These are phyloP conservation scores for Rhagium mordax DNA, from an alignment of 2,888 invertebrate species.

Conservation along the genomic window DNA sequence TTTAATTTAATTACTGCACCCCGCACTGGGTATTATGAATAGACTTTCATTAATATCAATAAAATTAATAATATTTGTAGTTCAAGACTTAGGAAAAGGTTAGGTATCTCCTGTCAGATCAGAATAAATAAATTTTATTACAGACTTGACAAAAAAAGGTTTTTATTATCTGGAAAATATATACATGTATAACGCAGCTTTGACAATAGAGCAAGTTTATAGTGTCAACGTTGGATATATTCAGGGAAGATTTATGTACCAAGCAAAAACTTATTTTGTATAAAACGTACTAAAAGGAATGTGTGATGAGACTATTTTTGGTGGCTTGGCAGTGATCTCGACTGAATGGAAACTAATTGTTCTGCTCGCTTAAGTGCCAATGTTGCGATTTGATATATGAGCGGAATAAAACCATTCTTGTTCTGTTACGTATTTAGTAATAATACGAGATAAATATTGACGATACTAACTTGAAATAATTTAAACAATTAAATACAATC, in stretches of 20 bases:
- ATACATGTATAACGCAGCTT: background rate
- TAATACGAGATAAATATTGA: background rate
- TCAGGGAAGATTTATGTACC: constrained; percentile 10
- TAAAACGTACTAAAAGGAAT: background rate
- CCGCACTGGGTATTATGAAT: too few relatives aligned
- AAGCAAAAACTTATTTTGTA: constrained; percentile 16
- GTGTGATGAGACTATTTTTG: background rate
- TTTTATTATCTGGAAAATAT: background rate
- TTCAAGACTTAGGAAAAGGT: too few relatives aligned
- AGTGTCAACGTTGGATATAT: constrained; percentile 2
- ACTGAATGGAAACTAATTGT: constrained; percentile 9
- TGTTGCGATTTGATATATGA: constrained; percentile 6
- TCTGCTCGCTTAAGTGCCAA: constrained; percentile 1
- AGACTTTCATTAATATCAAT: too few relatives aligned
- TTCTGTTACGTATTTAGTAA: background rate
- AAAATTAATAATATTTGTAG: too few relatives aligned
- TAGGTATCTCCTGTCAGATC: too few relatives aligned
- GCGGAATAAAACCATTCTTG: background rate
- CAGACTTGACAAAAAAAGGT: background rate
- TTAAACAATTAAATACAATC: too few relatives aligned
- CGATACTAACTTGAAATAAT: too few relatives aligned
- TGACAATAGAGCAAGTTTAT: background rate
- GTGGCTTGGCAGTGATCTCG: background rate
- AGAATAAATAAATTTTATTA: background rate
- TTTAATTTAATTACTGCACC: too few relatives aligned